Conservation (phyloP, 2,113 vertebrate genomes). For the Vulpes vulpes region DNA sequence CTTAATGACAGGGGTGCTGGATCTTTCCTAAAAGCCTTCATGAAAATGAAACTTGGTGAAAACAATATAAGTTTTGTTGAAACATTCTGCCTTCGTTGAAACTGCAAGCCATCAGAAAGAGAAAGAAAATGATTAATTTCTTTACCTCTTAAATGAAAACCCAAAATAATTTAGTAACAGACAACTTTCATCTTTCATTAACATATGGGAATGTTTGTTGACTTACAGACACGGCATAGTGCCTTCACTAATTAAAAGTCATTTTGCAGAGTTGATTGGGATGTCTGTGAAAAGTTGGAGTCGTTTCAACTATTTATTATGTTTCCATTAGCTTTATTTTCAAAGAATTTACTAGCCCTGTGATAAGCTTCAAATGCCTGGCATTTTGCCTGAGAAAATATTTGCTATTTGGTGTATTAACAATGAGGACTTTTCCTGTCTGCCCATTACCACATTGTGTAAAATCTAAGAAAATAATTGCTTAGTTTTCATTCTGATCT, state of each 20-base stretch:
- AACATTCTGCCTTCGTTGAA: slow-evolving; percentile 1
- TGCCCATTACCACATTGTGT: slow-evolving; percentile 39
- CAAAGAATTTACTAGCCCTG: slow-evolving; percentile 1
- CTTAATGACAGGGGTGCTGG: not conserved
- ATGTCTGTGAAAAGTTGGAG: not conserved
- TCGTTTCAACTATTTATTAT: not conserved
- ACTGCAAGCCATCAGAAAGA: not conserved
- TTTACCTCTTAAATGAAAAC: slow-evolving; percentile 47
- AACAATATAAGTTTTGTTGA: not conserved
- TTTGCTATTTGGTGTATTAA: slow-evolving; percentile 45
- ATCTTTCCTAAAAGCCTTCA: not conserved
- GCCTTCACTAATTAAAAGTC: not conserved
- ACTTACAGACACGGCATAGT: not conserved
- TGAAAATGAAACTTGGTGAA: not conserved
- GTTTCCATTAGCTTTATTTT: slow-evolving; percentile 49
- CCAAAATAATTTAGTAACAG: not conserved
- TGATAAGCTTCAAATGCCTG: slow-evolving; percentile 50
- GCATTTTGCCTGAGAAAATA: slow-evolving; percentile 61
- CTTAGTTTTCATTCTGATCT: slow-evolving; percentile 53
- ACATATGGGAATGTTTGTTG: not conserved
- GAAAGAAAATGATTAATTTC: not conserved
- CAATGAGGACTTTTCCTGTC: slow-evolving; percentile 65
- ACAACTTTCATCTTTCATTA: slow-evolving; percentile 21
- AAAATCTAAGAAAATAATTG: slow-evolving; percentile 58
- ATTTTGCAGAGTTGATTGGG: not conserved